Evolutionary conservation across 2,888 invertebrate genomes (phyloP).

Genomic region (Clistopyga incitator): DNA sequence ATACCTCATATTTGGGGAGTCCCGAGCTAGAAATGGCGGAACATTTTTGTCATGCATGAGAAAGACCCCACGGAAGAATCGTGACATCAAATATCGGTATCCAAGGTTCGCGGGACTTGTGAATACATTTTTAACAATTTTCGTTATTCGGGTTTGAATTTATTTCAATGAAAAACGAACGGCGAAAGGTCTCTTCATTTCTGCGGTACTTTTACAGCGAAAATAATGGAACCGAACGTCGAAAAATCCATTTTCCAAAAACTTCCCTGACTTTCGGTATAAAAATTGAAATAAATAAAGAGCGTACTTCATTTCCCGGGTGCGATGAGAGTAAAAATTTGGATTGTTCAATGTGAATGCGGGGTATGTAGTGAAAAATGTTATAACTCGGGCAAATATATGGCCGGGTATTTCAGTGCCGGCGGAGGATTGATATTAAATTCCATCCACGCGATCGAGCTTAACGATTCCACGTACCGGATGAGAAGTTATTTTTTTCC

Average conservation of each 20-base stretch:
- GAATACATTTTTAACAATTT: too few relatives aligned
- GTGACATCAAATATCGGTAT: neutral
- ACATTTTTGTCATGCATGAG: neutral
- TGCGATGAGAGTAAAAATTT: neutral
- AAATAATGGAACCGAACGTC: too few relatives aligned
- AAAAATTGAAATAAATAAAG: neutral
- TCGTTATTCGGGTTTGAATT: too few relatives aligned
- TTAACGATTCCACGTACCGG: slow-evolving; percentile 19
- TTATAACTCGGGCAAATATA: slow-evolving; percentile 6
- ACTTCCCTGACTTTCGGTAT: too few relatives aligned
- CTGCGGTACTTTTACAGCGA: too few relatives aligned
- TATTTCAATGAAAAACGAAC: too few relatives aligned
- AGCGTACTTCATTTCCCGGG: neutral
- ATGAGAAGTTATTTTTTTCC: neutral
- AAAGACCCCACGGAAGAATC: neutral
- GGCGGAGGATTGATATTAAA: slow-evolving; percentile 65
- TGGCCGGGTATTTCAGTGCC: neutral
- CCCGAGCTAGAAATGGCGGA: neutral
- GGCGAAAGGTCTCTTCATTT: too few relatives aligned
- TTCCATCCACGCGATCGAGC: slow-evolving; percentile 55
- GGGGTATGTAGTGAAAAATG: slow-evolving; percentile 23
- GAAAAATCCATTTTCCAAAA: too few relatives aligned
- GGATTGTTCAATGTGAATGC: neutral
- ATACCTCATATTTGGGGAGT: neutral
- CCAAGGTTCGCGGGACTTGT: neutral